A percentile compares a stretch with the other conserved stretches of the same genome.
Evolutionary conservation across 2,888 invertebrate genomes (phyloP).

Genomic region (Apamea crenata): DNA sequence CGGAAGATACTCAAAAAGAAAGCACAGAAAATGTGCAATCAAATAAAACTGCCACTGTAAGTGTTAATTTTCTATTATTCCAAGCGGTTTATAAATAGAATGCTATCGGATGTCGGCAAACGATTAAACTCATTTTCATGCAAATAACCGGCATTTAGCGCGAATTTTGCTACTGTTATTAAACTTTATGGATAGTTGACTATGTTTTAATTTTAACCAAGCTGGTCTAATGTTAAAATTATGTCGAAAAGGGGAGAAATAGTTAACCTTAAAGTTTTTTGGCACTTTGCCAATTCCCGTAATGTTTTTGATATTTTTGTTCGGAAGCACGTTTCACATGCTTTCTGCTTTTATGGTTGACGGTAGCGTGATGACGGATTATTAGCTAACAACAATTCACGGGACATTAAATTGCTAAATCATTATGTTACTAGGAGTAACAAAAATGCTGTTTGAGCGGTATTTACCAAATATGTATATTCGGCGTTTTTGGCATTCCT

Average conservation of each 20-base stretch:
- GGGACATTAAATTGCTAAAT: slow-evolving; percentile 23
- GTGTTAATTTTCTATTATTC: slow-evolving; percentile 67
- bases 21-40: slow-evolving; percentile 73
- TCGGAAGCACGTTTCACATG: slow-evolving; percentile 82
- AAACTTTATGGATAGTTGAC: slow-evolving; percentile 9
- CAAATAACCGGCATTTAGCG: slow-evolving; percentile 38
- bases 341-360: slow-evolving; percentile 85
- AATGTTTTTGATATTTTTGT: slow-evolving; percentile 89
- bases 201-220: slow-evolving; percentile 18
- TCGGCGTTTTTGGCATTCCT: slow-evolving; percentile 14
- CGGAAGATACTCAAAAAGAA: slow-evolving; percentile 80
- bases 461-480: slow-evolving; percentile 44
- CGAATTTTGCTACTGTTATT: slow-evolving; percentile 1
- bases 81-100: slow-evolving; percentile 84
- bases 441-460: not conserved
- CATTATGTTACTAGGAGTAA: slow-evolving; percentile 41
- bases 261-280: slow-evolving; percentile 83
- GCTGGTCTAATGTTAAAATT: slow-evolving; percentile 27
- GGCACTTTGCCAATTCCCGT: slow-evolving; percentile 81
- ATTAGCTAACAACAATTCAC: slow-evolving; percentile 54
- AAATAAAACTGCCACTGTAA: slow-evolving; percentile 76
- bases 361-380: slow-evolving; percentile 71
- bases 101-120: slow-evolving; percentile 82
- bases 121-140: slow-evolving; percentile 60
- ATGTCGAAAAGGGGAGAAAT: slow-evolving; percentile 68